Evolutionary conservation across 2,113 vertebrate genomes (phyloP).

Genomic region (Aphyosemion australe): DNA sequence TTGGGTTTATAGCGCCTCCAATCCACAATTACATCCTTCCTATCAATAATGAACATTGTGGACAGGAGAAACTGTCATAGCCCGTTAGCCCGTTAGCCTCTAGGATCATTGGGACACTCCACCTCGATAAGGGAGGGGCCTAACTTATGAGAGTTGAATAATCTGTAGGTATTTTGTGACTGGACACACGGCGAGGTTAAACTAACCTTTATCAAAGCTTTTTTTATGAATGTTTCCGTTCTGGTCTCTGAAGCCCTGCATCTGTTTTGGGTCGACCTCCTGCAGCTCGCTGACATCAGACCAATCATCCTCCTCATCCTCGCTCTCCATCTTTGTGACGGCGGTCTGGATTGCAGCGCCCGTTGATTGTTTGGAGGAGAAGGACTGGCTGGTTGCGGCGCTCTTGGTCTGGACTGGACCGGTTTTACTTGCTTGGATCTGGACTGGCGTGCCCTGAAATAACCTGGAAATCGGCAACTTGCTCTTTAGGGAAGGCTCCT

Average conservation of each 20-base stretch:
- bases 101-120: too few species aligned
- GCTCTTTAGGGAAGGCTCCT: conserved; percentile 53
- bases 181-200: too few species aligned
- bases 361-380: conserved; percentile 20
- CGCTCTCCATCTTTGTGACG: conserved; percentile 63
- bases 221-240: conserved; percentile 72
- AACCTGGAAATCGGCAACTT: conserved; percentile 51
- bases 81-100: too few species aligned
- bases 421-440: conserved; percentile 25
- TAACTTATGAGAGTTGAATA: too few species aligned
- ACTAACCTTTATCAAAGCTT: conserved; percentile 52
- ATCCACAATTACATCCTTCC: too few species aligned
- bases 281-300: conserved; percentile 77
- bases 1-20: too few species aligned
- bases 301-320: conserved; percentile 65
- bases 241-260: conserved; percentile 63
- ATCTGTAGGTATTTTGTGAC: too few species aligned
- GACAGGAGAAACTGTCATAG: too few species aligned
- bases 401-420: conserved; percentile 27
- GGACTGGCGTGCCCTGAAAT: conserved; percentile 6
- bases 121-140: too few species aligned
- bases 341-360: conserved; percentile 42
- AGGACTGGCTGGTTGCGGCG: conserved; percentile 16
- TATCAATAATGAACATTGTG: too few species aligned
- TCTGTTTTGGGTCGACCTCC: conserved; percentile 63